A percentile compares a stretch with the other conserved stretches of the same genome.
phyloP scores from a whole-genome alignment of 2,113 vertebrate genomes.

The Gymnobelideus leadbeateri region DNA sequence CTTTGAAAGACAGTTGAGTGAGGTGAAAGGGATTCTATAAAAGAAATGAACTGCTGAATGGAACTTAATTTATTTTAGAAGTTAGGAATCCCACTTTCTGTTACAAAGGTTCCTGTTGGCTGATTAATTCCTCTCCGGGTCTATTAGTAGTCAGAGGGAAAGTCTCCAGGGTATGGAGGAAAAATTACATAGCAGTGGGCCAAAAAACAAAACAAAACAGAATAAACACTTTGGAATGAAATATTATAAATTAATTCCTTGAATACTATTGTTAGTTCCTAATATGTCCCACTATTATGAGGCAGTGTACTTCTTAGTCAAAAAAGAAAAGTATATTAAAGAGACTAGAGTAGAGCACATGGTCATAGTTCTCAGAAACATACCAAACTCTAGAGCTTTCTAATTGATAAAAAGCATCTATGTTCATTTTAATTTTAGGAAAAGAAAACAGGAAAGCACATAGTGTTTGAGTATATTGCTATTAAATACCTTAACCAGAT shows the following conservation, averaged over 20 bases:
- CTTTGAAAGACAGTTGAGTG: background rate
- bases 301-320: background rate
- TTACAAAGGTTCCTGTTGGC: background rate
- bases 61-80: background rate
- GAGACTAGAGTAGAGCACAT: background rate
- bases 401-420: constrained; percentile 14
- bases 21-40: background rate
- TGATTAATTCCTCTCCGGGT: constrained; percentile 4
- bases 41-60: constrained; percentile 14
- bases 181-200: background rate
- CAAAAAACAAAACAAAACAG: background rate
- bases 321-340: background rate
- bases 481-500: background rate
- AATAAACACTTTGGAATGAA: background rate
- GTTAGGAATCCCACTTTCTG: background rate
- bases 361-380: constrained; percentile 7
- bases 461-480: background rate
- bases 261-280: background rate
- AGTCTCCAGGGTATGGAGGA: background rate
- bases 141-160: background rate
- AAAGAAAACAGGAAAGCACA: background rate
- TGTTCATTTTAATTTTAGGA: background rate
- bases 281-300: background rate
- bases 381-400: background rate
- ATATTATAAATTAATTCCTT: constrained; percentile 39